Base-by-base conservation (phyloP, 2,113 vertebrate genomes). In the Eudorcas thomsonii region DNA sequence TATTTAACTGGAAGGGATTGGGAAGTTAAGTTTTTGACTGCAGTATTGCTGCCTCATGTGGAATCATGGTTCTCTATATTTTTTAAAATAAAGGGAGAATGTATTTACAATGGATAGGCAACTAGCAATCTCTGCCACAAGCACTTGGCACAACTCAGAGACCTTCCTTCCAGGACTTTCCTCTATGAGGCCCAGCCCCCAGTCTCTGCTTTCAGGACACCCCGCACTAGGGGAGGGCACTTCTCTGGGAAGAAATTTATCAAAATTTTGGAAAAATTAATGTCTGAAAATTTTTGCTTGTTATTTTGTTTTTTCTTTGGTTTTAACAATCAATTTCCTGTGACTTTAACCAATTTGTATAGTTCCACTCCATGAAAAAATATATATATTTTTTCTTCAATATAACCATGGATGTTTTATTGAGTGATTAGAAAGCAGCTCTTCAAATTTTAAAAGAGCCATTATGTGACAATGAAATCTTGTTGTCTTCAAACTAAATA, bases 301-400 rank as follows among this genome's bases (percentile, higher is more conserved):
- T 28, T 30, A 7, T 88, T 84, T 89, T 43, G 21, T 48, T 67
- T 87, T 82, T 7, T 16, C 74, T 67, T 48, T 8, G 9, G 19
- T 15, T 89, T 71, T 52, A 48, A 16, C 84, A 28, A 36, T 57
- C 77, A 30, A 59, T 90, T 92, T 57, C 60, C 86, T 88, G 26
- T 55, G 81, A 64, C 33, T 82, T 95, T 55, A 30, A 67, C 19
- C 52, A 64, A 19, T 62, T 36, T 64, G 54, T 93, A 17, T n/a
- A 36, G 57, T n/a, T 92, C 23, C 62, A 9, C 5, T 90, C 52
- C 67, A 39, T 36, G 28, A 90, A 48, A 50, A 59, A 5, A 60
- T 26, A n/a, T n/a, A n/a, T n/a, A n/a, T 30, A 11, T 19, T 26
- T 96, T 36, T 87, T 88, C 64, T 60, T 80, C 83, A 26, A 0